Percentiles rank a stretch among this genome's conserved stretches.
These are phyloP conservation scores for rat (Rattus norvegicus) DNA, from an alignment of 2,113 vertebrate genomes.

Conservation along the genomic window GRCr8 NC_086038.1:6977001-6977500, in stretches of 20 bases:
- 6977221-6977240: background rate
- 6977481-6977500: background rate
- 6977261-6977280: background rate
- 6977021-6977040: background rate
- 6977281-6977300: background rate
- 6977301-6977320: background rate
- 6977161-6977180: constrained; percentile 75
- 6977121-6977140: background rate
- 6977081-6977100: background rate
- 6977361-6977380: too few species aligned
- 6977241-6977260: constrained; percentile 9
- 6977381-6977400: too few species aligned
- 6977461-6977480: background rate
- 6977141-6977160: constrained; percentile 48
- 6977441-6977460: background rate
- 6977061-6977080: background rate
- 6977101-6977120: background rate
- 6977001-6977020: constrained; percentile 44
- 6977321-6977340: background rate
- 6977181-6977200: background rate
- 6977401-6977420: background rate
- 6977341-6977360: background rate
- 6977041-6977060: background rate
- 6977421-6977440: background rate
- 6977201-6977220: background rate